Conservation (phyloP, 64 coral and sea anemone genomes). For the Actinia equina region DNA sequence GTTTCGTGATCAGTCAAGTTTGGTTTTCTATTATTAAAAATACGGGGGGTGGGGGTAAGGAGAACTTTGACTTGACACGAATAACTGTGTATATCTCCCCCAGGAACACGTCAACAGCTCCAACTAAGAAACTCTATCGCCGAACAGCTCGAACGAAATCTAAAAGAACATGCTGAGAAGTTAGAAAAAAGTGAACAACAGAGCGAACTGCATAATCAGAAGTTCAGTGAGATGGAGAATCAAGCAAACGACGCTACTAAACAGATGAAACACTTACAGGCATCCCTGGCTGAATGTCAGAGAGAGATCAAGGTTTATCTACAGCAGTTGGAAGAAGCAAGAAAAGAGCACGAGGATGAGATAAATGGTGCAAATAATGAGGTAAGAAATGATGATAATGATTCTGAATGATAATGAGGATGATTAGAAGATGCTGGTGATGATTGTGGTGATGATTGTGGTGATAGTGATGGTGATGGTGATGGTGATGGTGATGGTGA, state of each 20-base stretch:
- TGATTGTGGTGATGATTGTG: not conserved
- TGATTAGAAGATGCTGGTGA: not conserved
- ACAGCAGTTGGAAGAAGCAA: conserved; percentile 67
- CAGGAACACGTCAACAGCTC: conserved; percentile 69
- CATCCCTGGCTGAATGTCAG: conserved; percentile 87
- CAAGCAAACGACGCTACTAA: conserved; percentile 69
- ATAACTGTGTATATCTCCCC: not conserved
- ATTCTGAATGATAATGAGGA: not conserved
- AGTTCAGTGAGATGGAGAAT: conserved; percentile 69
- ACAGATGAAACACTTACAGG: conserved; percentile 69
- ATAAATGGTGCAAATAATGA: conserved; percentile 46
- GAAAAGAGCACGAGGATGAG: conserved; percentile 70
- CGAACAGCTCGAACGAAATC: conserved; percentile 75
- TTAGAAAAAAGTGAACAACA: conserved; percentile 52
- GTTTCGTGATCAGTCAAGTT: too few relatives aligned
- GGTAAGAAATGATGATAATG: conserved; percentile 43
- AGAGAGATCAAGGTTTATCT: conserved; percentile 86
- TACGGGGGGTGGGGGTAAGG: not conserved
- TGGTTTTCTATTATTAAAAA: not conserved
- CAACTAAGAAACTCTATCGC: conserved; percentile 45
- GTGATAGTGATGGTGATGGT: not conserved
- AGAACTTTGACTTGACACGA: not conserved
- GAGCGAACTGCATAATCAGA: conserved; percentile 51
- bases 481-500: not conserved
- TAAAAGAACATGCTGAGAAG: conserved; percentile 62